Conservation (phyloP, 2,113 vertebrate genomes). For the Piprites chloris region DNA sequence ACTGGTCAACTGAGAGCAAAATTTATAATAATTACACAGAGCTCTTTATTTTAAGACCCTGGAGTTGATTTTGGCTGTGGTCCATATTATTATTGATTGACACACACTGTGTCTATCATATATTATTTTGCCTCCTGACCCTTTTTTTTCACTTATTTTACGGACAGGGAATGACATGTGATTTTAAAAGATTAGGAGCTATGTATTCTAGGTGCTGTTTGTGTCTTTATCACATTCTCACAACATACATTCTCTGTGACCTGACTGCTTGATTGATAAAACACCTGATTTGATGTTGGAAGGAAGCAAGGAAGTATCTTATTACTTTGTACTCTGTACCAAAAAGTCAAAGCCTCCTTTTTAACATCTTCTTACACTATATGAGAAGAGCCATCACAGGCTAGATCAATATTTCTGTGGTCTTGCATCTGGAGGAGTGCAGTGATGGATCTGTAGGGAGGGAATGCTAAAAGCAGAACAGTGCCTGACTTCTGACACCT, state of each 20-base stretch:
- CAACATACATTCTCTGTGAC: not conserved
- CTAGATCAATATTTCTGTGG: not conserved
- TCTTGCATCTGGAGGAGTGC: not conserved
- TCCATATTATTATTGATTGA: not conserved
- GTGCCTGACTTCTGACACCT: not conserved
- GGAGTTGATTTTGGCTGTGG: not conserved
- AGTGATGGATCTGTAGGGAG: not conserved
- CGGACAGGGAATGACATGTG: not conserved
- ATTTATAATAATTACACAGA: not conserved
- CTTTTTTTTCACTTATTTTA: not conserved
- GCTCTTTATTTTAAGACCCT: not conserved
- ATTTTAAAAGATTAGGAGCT: not conserved
- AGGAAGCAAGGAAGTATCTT: not conserved
- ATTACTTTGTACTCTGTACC: not conserved
- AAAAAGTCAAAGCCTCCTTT: not conserved
- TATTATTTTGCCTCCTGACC: not conserved
- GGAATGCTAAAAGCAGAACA: not conserved
- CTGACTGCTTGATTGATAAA: not conserved
- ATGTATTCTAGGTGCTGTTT: not conserved
- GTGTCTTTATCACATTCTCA: not conserved
- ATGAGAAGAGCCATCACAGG: not conserved
- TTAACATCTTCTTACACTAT: not conserved
- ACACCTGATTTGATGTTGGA: not conserved
- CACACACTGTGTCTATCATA: not conserved
- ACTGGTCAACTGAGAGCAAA: not conserved